Percentiles rank a stretch among this genome's conserved stretches.
phyloP scores from a whole-genome alignment of 2,888 invertebrate species.

The Hecatera dysodea region DNA sequence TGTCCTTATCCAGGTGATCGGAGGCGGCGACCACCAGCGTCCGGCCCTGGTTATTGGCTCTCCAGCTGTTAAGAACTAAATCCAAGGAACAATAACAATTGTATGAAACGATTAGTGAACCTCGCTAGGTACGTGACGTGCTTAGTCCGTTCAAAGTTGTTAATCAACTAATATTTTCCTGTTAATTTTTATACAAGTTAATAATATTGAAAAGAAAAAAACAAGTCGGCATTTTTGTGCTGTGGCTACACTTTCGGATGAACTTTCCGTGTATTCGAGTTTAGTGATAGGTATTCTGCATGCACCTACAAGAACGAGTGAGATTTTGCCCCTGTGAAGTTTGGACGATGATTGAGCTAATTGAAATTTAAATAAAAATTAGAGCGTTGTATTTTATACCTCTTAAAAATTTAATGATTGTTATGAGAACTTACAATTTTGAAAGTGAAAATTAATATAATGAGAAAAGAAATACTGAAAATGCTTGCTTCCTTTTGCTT shows the following conservation, averaged over 20 bases:
- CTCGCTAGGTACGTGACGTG: background rate
- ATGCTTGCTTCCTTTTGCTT: too few species aligned
- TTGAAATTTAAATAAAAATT: background rate
- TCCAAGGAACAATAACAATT: background rate
- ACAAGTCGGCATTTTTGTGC: background rate
- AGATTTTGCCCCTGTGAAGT: background rate
- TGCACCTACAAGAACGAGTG: background rate
- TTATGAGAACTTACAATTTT: too few species aligned
- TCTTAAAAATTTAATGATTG: too few species aligned
- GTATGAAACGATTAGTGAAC: background rate
- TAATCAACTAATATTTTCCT: conserved; percentile 28
- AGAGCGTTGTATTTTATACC: background rate
- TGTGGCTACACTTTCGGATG: conserved; percentile 3
- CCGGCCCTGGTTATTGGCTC: too few species aligned
- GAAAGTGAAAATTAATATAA: too few species aligned
- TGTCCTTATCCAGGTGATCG: too few species aligned
- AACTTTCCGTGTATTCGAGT: background rate
- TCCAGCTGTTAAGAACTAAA: background rate
- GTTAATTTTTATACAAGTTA: background rate
- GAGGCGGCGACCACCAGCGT: too few species aligned
- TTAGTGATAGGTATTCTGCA: background rate
- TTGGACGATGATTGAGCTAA: background rate
- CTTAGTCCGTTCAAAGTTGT: conserved; percentile 1
- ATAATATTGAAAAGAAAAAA: conserved; percentile 4
- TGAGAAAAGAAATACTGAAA: too few species aligned